A percentile compares a stretch with the other conserved stretches of the same genome.
phyloP scores from a whole-genome alignment of 2,113 vertebrate genomes.

The Gila orcuttii region DNA sequence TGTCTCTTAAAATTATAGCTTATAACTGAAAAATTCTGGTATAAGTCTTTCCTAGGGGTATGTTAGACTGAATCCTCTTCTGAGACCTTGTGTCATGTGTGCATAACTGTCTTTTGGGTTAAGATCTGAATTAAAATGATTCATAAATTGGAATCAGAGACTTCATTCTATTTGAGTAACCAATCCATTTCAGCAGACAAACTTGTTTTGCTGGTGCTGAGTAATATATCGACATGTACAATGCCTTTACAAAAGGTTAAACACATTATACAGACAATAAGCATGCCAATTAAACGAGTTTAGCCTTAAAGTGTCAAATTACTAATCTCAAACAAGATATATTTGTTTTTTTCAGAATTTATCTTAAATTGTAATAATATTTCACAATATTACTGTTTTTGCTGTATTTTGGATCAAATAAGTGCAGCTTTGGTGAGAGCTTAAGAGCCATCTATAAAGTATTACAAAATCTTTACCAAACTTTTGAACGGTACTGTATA shows the following conservation, averaged over 20 bases:
- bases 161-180: not conserved
- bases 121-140: not conserved
- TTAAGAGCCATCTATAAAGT: not conserved
- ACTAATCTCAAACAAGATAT: conserved; percentile 28
- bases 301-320: conserved; percentile 24
- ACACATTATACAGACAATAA: conserved; percentile 12
- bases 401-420: not conserved
- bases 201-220: conserved; percentile 18
- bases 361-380: not conserved
- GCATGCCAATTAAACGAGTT: conserved; percentile 1
- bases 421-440: not conserved
- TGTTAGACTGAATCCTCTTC: not conserved
- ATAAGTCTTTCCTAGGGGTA: not conserved
- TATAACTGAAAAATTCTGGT: not conserved
- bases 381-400: not conserved
- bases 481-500: not conserved
- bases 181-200: not conserved
- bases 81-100: not conserved
- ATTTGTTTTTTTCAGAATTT: too few relatives aligned
- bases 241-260: conserved; percentile 7
- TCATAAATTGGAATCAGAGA: not conserved
- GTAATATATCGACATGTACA: conserved; percentile 3
- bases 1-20: not conserved
- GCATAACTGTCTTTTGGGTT: not conserved
- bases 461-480: not conserved